phyloP scores from a whole-genome alignment of 2,797 vertebrate species.

The Oryzias dopingdopingensis region DNA sequence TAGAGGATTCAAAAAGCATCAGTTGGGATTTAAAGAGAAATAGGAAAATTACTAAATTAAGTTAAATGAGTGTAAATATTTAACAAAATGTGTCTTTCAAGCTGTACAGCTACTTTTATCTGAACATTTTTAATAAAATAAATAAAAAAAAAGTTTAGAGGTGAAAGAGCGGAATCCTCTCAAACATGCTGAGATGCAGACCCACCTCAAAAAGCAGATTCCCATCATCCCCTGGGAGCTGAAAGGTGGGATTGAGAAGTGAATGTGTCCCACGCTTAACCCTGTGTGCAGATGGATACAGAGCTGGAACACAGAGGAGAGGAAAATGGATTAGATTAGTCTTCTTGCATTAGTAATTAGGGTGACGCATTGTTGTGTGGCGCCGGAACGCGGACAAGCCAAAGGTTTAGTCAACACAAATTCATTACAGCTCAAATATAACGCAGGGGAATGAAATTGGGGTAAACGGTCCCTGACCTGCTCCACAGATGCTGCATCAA shows the following conservation, averaged over 20 bases:
- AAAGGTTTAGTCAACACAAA: slow-evolving; percentile 43
- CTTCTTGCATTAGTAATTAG: slow-evolving; percentile 9
- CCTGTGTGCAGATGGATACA: slow-evolving; percentile 86
- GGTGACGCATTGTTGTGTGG: slow-evolving; percentile 1
- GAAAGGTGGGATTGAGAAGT: slow-evolving; percentile 84
- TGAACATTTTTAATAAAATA: no score
- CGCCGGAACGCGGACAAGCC: slow-evolving; percentile 23
- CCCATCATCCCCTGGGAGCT: slow-evolving; percentile 83
- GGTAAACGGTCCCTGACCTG: slow-evolving; percentile 41
- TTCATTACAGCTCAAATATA: slow-evolving; percentile 59
- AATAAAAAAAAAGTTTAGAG: neutral
- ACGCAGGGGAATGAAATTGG: slow-evolving; percentile 26
- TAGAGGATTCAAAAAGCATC: no score
- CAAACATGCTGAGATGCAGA: neutral
- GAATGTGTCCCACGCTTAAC: slow-evolving; percentile 81
- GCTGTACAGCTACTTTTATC: no score
- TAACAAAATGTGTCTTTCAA: no score
- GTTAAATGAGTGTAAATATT: no score
- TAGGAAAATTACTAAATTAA: no score
- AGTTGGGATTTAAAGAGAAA: no score
- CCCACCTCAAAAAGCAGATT: slow-evolving; percentile 91
- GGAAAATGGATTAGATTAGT: slow-evolving; percentile 46
- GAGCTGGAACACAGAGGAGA: slow-evolving; percentile 67
- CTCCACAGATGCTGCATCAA: slow-evolving; percentile 22
- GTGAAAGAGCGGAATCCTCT: neutral